phyloP scores from a whole-genome alignment of 2,888 invertebrate genomes.

The Ommatoiulus sabulosus region DNA sequence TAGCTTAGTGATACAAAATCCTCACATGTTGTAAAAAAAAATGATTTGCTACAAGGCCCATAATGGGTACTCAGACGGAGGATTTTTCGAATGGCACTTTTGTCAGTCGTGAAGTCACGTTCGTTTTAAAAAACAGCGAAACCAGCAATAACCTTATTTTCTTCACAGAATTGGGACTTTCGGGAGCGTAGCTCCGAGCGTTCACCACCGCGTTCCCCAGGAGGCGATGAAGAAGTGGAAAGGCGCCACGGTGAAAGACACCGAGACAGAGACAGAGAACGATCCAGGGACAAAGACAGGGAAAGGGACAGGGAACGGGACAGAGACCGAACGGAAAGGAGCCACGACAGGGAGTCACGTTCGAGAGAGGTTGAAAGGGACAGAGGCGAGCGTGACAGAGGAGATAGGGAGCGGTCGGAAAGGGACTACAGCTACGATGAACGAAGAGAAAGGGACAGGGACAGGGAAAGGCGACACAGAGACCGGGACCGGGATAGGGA shows the following conservation, averaged over 20 bases:
- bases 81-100: too few relatives aligned
- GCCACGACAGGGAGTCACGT: constrained; percentile 57
- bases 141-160: neutral
- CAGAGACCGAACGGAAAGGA: constrained; percentile 60
- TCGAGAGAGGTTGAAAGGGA: constrained; percentile 14
- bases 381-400: constrained; percentile 59
- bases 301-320: constrained; percentile 59
- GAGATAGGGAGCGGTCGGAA: constrained; percentile 69
- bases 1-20: too few relatives aligned
- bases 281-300: constrained; percentile 56
- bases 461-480: constrained; percentile 67
- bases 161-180: constrained; percentile 60
- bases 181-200: constrained; percentile 61
- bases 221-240: constrained; percentile 59
- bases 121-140: too few relatives aligned
- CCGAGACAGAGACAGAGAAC: constrained; percentile 58
- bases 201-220: constrained; percentile 57
- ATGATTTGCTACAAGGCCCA: too few relatives aligned
- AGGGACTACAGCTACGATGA: constrained; percentile 56
- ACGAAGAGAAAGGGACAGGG: constrained; percentile 66
- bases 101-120: too few relatives aligned
- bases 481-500: constrained; percentile 61
- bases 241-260: constrained; percentile 59
- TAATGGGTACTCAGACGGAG: neutral
- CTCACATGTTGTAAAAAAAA: too few relatives aligned